Percentiles rank a stretch among this genome's conserved stretches.
Evolutionary conservation across 2,888 invertebrate species (phyloP).

Genomic region (Smittia aterrima): DNA sequence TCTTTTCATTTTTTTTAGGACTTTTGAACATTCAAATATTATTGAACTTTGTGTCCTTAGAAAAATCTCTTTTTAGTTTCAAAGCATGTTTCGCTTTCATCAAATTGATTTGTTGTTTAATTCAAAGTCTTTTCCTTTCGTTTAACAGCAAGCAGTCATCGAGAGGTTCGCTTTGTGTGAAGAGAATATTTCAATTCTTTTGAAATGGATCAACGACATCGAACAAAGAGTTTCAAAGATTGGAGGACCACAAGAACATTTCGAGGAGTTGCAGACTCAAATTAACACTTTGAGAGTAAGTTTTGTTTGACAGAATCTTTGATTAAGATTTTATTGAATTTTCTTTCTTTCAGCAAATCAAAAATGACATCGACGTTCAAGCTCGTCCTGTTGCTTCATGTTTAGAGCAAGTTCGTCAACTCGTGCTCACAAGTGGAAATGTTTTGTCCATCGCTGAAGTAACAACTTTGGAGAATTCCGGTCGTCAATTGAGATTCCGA

Average conservation of each 20-base stretch:
- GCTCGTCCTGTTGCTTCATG: conserved; percentile 82
- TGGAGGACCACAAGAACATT: conserved; percentile 83
- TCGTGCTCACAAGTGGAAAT: conserved; percentile 85
- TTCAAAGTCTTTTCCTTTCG: not conserved
- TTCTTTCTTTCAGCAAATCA: conserved; percentile 65
- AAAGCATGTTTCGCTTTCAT: not conserved
- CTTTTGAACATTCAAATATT: not conserved
- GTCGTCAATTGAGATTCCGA: conserved; percentile 76
- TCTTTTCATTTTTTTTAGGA: conserved; percentile 3
- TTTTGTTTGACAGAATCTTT: not conserved
- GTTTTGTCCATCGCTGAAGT: conserved; percentile 91
- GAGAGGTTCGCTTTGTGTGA: conserved; percentile 91
- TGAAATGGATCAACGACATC: conserved; percentile 83
- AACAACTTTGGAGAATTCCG: conserved; percentile 80
- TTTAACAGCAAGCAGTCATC: conserved; percentile 84
- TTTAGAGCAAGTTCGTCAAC: conserved; percentile 84
- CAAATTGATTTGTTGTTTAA: not conserved
- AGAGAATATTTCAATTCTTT: conserved; percentile 77
- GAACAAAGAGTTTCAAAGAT: conserved; percentile 82
- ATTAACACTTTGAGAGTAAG: conserved; percentile 81
- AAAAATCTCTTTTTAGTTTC: not conserved
- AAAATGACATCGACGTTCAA: conserved; percentile 85
- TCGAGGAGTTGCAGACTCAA: conserved; percentile 83
- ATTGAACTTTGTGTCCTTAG: conserved; percentile 1
- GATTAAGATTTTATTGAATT: not conserved